phyloP scores from a whole-genome alignment of 2,888 invertebrate species.

The Pristionchus arcanus region DNA sequence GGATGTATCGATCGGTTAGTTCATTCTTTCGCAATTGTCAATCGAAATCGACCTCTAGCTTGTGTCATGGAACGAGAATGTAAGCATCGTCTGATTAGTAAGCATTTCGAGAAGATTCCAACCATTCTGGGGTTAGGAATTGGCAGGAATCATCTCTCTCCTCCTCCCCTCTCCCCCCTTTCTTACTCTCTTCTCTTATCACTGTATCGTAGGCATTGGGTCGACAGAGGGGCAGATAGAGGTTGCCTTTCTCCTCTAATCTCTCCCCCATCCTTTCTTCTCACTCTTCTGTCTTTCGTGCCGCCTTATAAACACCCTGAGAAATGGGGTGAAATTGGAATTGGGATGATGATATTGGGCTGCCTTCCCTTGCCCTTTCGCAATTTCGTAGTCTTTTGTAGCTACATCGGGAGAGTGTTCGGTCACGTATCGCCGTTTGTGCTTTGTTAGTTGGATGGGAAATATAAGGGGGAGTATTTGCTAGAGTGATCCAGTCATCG shows the following conservation, averaged over 20 bases:
- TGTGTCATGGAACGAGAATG: constrained; percentile 6
- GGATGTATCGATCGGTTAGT: constrained; percentile 45
- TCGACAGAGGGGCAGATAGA: constrained; percentile 11
- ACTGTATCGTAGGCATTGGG: constrained; percentile 41
- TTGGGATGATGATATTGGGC: constrained; percentile 32
- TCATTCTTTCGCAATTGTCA: background rate
- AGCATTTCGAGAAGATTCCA: constrained; percentile 35
- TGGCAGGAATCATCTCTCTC: constrained; percentile 29
- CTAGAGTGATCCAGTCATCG: background rate
- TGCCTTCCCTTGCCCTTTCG: background rate
- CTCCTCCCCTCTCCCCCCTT: background rate
- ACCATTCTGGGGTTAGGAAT: background rate
- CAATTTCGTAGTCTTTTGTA: constrained; percentile 21
- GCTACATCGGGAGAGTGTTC: constrained; percentile 1
- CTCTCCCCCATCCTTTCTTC: constrained; percentile 38
- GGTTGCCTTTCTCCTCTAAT: constrained; percentile 18
- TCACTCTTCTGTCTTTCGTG: constrained; percentile 5
- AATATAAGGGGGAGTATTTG: constrained; percentile 7
- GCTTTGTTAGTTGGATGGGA: constrained; percentile 43
- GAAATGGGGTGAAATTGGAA: constrained; percentile 15
- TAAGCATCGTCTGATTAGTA: constrained; percentile 36
- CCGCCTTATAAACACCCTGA: constrained; percentile 31
- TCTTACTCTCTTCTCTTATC: background rate
- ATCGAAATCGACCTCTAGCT: background rate
- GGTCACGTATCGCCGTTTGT: constrained; percentile 6